phyloP scores from a whole-genome alignment of 2,797 vertebrate species.

The Pempheris klunzingeri region DNA sequence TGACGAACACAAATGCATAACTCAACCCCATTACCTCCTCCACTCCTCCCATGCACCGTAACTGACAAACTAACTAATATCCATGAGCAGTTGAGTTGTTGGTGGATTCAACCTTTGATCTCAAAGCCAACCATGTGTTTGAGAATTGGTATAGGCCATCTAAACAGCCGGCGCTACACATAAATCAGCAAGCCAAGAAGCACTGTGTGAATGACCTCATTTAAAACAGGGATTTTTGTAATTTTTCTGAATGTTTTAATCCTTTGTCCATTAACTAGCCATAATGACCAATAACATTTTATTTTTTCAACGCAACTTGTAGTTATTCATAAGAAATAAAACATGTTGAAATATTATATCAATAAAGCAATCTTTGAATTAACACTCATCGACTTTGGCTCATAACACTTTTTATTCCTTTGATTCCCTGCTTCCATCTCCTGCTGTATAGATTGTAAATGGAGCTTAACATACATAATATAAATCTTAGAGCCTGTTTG shows the following conservation, averaged over 20 bases:
- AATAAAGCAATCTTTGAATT: conserved; percentile 37
- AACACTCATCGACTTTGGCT: conserved; percentile 22
- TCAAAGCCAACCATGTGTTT: conserved; percentile 34
- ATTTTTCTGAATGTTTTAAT: conserved; percentile 9
- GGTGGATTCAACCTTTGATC: conserved; percentile 49
- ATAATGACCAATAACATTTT: neutral
- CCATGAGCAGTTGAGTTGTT: conserved; percentile 46
- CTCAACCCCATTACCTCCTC: conserved; percentile 42
- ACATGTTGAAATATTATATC: conserved; percentile 7
- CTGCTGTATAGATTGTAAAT: conserved; percentile 58
- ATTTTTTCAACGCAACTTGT: neutral
- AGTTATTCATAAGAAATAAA: conserved; percentile 16
- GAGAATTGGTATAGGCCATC: conserved; percentile 14
- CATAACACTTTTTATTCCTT: conserved; percentile 15
- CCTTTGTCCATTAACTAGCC: neutral
- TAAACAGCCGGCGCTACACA: conserved; percentile 20
- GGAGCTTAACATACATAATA: conserved; percentile 66
- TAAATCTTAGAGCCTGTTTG: conserved; percentile 74
- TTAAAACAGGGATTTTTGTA: neutral
- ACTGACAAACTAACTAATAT: conserved; percentile 56
- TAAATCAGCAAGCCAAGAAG: conserved; percentile 32
- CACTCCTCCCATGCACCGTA: conserved; percentile 23
- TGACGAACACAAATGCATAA: conserved; percentile 48
- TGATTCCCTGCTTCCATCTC: conserved; percentile 24
- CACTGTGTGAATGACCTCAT: conserved; percentile 4